These are phyloP conservation scores for Aphaenogaster ashmeadi DNA, from an alignment of 1,140 invertebrate genomes.

Conservation along the genomic window DNA sequence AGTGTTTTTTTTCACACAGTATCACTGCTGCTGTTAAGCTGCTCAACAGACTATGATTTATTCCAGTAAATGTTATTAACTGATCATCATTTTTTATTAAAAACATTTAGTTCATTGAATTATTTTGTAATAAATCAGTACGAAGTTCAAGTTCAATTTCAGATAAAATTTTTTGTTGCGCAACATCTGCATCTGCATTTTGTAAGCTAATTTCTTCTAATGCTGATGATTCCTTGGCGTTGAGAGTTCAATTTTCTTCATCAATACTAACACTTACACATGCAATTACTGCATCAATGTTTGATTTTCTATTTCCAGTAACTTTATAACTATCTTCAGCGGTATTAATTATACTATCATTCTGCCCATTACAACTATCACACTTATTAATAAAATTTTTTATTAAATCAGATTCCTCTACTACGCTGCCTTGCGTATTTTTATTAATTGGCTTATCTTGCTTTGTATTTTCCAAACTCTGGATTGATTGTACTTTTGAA, in stretches of 20 bases:
- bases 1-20: neutral
- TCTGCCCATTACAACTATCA: neutral
- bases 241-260: neutral
- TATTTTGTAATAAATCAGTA: neutral
- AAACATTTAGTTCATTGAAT: neutral
- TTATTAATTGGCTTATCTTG: neutral
- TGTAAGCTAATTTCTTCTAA: conserved; percentile 1
- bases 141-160: neutral
- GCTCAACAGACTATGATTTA: neutral
- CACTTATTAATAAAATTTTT: neutral
- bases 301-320: neutral
- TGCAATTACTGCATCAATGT: neutral
- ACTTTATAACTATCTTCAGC: neutral
- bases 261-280: neutral
- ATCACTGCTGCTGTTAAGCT: neutral
- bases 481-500: neutral
- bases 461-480: neutral
- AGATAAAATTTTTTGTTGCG: neutral
- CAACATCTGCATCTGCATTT: neutral
- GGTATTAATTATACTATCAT: neutral
- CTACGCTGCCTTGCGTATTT: neutral
- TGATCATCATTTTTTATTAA: neutral
- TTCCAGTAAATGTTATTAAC: neutral
- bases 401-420: neutral
- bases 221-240: neutral